Conservation (phyloP, 2,888 invertebrate species). For the Neoscelio sp. region DNA sequence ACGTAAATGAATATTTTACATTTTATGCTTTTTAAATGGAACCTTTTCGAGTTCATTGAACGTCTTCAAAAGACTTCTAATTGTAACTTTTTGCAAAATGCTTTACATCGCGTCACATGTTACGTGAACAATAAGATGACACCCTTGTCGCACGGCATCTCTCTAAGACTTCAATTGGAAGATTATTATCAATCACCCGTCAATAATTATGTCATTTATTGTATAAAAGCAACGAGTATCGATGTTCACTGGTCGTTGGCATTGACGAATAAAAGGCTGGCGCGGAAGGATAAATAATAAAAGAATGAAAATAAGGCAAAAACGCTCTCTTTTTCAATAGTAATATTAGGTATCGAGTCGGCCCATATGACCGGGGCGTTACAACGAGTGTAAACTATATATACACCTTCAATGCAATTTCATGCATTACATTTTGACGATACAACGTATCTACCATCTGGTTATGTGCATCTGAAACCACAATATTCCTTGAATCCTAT, state of each 20-base stretch:
- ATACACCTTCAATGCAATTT: slow-evolving; percentile 36
- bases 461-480: slow-evolving; percentile 63
- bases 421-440: slow-evolving; percentile 32
- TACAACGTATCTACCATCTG: slow-evolving; percentile 62
- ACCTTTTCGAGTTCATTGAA: slow-evolving; percentile 49
- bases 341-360: slow-evolving; percentile 48
- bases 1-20: too few relatives aligned
- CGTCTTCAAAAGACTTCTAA: slow-evolving; percentile 36
- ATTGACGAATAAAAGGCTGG: slow-evolving; percentile 23
- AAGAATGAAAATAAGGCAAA: slow-evolving; percentile 50
- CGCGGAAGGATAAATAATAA: too few relatives aligned
- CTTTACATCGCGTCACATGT: slow-evolving; percentile 34
- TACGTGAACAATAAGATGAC: slow-evolving; percentile 41
- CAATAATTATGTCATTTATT: slow-evolving; percentile 56
- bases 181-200: slow-evolving; percentile 19
- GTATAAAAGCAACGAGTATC: slow-evolving; percentile 38
- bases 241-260: slow-evolving; percentile 60
- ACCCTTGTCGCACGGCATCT: slow-evolving; percentile 28
- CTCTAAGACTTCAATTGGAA: slow-evolving; percentile 34
- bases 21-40: slow-evolving; percentile 6
- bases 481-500: slow-evolving; percentile 59
- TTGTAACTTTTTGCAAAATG: slow-evolving; percentile 34
- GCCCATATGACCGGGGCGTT: slow-evolving; percentile 48
- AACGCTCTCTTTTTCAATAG: slow-evolving; percentile 44
- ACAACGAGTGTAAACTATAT: slow-evolving; percentile 38